Conservation (phyloP, 2,888 invertebrate species). For the Onthophagus sagittarius region DNA sequence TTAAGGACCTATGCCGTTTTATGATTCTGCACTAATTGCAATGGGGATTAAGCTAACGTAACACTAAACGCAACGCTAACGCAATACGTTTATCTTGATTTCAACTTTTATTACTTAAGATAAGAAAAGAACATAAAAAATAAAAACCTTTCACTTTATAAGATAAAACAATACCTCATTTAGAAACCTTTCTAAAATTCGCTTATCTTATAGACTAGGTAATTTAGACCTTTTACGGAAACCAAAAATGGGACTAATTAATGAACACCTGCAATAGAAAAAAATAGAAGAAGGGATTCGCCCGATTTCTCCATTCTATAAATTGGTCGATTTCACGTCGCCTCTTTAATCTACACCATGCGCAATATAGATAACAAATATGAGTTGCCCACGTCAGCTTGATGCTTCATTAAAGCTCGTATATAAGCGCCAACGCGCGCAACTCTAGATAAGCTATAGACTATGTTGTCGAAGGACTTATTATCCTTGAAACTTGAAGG, state of each 20-base stretch:
- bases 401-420: not conserved
- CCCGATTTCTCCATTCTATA: not conserved
- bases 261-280: not conserved
- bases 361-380: not conserved
- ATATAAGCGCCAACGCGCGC: not conserved
- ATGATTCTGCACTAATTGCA: conserved; percentile 10
- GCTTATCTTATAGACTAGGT: not conserved
- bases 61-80: too few species aligned
- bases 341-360: not conserved
- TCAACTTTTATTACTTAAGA: not conserved
- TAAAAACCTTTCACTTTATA: not conserved
- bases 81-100: not conserved
- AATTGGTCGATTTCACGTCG: not conserved
- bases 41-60: not conserved
- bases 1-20: conserved; percentile 1
- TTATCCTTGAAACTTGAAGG: not conserved
- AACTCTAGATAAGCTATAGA: not conserved
- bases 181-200: not conserved
- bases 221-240: not conserved
- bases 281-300: not conserved
- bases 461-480: not conserved
- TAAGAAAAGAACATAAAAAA: not conserved
- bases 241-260: not conserved
- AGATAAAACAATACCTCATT: not conserved
- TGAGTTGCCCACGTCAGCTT: not conserved